phyloP scores from a whole-genome alignment of 2,888 invertebrate genomes.

The Drosophila flavopinicola region DNA sequence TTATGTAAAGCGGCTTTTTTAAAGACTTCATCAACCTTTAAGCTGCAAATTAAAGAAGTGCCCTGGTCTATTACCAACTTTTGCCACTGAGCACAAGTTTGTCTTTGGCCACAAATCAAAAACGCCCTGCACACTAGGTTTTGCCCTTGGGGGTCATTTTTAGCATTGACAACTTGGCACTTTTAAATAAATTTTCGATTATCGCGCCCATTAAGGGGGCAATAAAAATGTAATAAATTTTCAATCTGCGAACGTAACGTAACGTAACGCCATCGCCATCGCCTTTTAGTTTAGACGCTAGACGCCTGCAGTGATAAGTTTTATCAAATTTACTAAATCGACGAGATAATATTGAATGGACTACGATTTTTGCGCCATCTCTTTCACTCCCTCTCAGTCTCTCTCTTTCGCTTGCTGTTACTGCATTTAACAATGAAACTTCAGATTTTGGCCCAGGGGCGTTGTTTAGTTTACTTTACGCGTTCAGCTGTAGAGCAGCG shows the following conservation, averaged over 20 bases:
- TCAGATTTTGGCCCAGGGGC: slow-evolving; percentile 42
- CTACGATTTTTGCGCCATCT: slow-evolving; percentile 1
- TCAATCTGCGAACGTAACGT: slow-evolving; percentile 61
- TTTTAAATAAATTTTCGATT: slow-evolving; percentile 81
- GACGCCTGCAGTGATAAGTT: slow-evolving; percentile 56
- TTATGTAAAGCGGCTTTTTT: no score
- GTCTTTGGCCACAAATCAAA: slow-evolving; percentile 60
- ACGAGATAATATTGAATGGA: slow-evolving; percentile 73
- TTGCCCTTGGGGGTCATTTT: slow-evolving; percentile 38
- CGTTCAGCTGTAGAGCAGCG: not conserved
- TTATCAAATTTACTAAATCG: slow-evolving; percentile 76
- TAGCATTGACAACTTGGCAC: slow-evolving; percentile 63
- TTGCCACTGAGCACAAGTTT: slow-evolving; percentile 15
- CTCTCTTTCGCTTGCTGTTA: slow-evolving; percentile 17
- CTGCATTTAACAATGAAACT: slow-evolving; percentile 64
- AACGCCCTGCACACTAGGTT: slow-evolving; percentile 21
- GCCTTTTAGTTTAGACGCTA: slow-evolving; percentile 47
- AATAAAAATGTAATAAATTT: slow-evolving; percentile 81
- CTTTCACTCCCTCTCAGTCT: not conserved
- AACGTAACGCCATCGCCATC: no score
- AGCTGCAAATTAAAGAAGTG: slow-evolving; percentile 2
- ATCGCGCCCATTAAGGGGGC: slow-evolving; percentile 80
- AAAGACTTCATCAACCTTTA: no score
- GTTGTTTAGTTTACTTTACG: slow-evolving; percentile 49
- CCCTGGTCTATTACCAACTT: slow-evolving; percentile 9